Evolutionary conservation across 2,113 vertebrate genomes (phyloP), one percentile per base, ranked within the genome.

Genomic region (Turnix velox): DNA sequence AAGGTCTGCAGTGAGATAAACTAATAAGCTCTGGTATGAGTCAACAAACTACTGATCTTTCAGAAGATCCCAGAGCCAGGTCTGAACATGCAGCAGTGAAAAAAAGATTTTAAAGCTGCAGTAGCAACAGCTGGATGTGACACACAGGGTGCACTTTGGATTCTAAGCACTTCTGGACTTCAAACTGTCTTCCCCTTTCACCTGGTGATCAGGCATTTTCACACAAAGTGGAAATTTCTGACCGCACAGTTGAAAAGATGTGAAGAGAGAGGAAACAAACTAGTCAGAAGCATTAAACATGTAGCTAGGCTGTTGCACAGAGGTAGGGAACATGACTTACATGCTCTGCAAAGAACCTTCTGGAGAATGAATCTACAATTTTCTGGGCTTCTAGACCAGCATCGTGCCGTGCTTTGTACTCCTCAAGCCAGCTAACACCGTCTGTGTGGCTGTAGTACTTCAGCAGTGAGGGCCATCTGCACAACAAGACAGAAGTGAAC

Each of bases 281-380:
- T 16, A 75, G 15, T 2, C 27, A 49, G 5, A 87, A 55, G 39
- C 8, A 52, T 4, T 6, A 4, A 48, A 18, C 25, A 51, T 22
- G 49, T 1, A n/a, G 57, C 54, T 9, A 46, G 35, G 49, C 12
- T 84, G 61, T 13, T 48, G 62, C 51, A 55, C 33, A n/a, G 7
- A 28, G 22, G 12, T 0, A 30, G 6, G 31, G 61, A 61, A 54
- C 31, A 30, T 12, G 23, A 79, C 99, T 99, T 94, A 99, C 99
- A 6, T 99, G 99, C 92, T 99, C 99, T 28, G 98, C 98, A 94
- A 99, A 99, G 97, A 99, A 99, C 82, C 98, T 98, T 96, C 99
- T 99, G 37, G 99, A 99, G 96, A 99, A 99, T 0, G 98, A 99
- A 69, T 98, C 98, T 48, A 99, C 98, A 0, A 99, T 99, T 87